Base-by-base conservation (phyloP, 1,140 invertebrate genomes). In the Papilio polyxenes region DNA sequence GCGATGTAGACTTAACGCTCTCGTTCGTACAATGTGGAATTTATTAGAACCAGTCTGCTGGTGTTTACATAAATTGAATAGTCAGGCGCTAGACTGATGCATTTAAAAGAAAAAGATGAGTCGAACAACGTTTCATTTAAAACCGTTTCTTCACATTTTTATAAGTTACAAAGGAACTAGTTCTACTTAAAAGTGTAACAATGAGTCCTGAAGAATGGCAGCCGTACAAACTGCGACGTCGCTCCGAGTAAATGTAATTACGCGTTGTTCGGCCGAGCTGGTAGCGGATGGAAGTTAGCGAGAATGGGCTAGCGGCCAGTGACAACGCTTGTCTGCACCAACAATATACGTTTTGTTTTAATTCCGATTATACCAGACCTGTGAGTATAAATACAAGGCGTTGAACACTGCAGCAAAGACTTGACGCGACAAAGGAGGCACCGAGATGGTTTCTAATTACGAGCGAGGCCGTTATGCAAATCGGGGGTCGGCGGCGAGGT, bases 401-500 rank as follows among this genome's bases (percentile, higher is more conserved):
- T 89, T 87, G 87, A 90, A 90, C 86, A 89, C 87, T 86, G 85
- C 85, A 87, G 86, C 84, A 82, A 80, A 87, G 89, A 90, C 91
- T 88, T 87, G 89, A 90, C 88, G 87, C 87, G 86, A 90, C 90
- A 93, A 93, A 93, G 92, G 91, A 90, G 89, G 89, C 85, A 86
- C 89, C 88, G 91, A 93, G 92, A 93, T 92, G 90, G 91, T 92
- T 93, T 92, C 92, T 93, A 93, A 93, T 93, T 93, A 93, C 92
- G 92, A 90, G 90, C 87, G 90, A 88, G 90, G 90, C 88, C 90
- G 91, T 92, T 93, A 92, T 93, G 92, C 92, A 93, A 92, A 93
- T 93, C 90, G 90, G 86, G 89, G 88, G 85, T 82, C 83, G 86
- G 87, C 87, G 87, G 85, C 86, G 85, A 86, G 87, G 87, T 90